Percentiles rank a stretch among this genome's conserved stretches.
Evolutionary conservation across 2,888 invertebrate species (phyloP).

Genomic region (Tenthredo scrophulariae): DNA sequence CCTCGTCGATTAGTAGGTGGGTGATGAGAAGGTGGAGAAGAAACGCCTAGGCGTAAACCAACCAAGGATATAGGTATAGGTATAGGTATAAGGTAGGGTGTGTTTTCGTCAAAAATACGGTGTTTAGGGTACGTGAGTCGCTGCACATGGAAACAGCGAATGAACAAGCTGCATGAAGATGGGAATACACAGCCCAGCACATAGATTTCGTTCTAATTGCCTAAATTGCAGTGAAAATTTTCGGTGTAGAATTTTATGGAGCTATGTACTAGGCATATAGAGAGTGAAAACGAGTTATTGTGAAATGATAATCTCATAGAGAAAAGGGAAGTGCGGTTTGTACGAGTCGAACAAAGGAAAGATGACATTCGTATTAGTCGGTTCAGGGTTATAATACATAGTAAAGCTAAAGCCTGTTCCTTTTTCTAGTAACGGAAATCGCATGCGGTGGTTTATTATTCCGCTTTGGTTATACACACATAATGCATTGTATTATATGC

Average conservation of each 20-base stretch:
- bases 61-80: too few relatives aligned
- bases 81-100: not conserved
- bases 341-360: not conserved
- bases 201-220: too few relatives aligned
- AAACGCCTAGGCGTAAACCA: not conserved
- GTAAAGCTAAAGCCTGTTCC: not conserved
- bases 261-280: not conserved
- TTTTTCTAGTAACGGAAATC: not conserved
- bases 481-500: too few relatives aligned
- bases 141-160: too few relatives aligned
- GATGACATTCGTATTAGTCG: not conserved
- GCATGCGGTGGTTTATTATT: constrained; percentile 2
- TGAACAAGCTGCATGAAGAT: too few relatives aligned
- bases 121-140: too few relatives aligned
- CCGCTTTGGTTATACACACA: not conserved
- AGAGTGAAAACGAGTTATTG: not conserved
- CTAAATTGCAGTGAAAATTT: too few relatives aligned
- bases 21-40: not conserved
- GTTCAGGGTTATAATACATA: not conserved
- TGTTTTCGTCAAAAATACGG: not conserved
- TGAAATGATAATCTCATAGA: not conserved
- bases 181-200: too few relatives aligned
- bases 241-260: not conserved
- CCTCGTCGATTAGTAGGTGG: constrained; percentile 4
- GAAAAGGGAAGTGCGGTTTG: not conserved